Base-by-base conservation (phyloP, 1,140 invertebrate genomes). In the Thaumatotibia leucotreta region DNA sequence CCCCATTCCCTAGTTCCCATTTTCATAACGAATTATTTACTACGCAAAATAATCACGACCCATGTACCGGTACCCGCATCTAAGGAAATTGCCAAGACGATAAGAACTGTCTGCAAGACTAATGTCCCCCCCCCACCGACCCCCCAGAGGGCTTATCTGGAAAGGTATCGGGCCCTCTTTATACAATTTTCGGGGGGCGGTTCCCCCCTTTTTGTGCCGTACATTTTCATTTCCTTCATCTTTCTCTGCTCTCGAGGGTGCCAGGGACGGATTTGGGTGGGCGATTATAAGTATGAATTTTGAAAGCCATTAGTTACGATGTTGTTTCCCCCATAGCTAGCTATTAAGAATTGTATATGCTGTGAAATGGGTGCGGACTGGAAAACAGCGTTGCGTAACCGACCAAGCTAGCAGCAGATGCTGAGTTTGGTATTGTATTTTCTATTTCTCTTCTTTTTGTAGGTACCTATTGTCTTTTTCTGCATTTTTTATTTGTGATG, bases 171-270 rank as follows among this genome's bases (percentile, higher is more conserved):
- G 68, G 64, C 77, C 84, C 82, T 80, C 86, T 84, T 84, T 90
- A 88, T 84, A 90, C 82, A 89, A 90, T 88, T 88, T 89, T 89
- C 84, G 87, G 68, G 63, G 70, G 67, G 61, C 65, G 58, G 14
- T 14, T 61, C 69, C 78, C 84, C 87, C 86, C 88, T 86, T 90
- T 90, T 88, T 90, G 88, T 85, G 82, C 83, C 80, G 87, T 86
- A 88, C 86, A 88, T 88, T 88, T 88, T 90, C 88, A 90, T 90
- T 90, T 90, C 88, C 88, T 90, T 90, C 88, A 90, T 90, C 88
- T 90, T 90, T 90, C 85, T 83, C 84, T 84, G 84, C 83, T 83
- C 83, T 83, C 77, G 79, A 83, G 77, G 75, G 67, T 45, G 6
- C 8, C 78, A 81, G 86, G 72, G 70, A 32, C 75, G 86, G 33